Percentiles rank a stretch among this genome's conserved stretches.
Conservation (phyloP, 2,113 vertebrate genomes). For the Callospermophilus lateralis region DNA sequence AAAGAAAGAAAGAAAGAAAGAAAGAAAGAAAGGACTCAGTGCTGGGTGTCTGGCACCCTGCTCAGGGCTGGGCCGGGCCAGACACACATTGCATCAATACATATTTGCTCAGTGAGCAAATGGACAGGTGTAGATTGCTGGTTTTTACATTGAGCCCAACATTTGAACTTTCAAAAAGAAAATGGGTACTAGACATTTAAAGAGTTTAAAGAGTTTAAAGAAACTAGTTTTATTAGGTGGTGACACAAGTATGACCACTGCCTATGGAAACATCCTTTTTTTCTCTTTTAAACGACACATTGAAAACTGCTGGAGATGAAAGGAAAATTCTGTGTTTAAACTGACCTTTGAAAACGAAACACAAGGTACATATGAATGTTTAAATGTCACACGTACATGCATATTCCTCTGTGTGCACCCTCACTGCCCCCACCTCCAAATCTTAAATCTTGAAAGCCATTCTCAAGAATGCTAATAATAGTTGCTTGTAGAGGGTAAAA, state of each 20-base stretch:
- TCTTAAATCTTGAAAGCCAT: background rate
- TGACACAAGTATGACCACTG: background rate
- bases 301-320: background rate
- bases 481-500: background rate
- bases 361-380: background rate
- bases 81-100: too few species aligned
- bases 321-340: background rate
- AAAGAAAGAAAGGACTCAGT: too few species aligned
- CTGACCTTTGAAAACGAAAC: background rate
- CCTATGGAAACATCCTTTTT: background rate
- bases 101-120: too few species aligned
- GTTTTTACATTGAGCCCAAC: background rate
- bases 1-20: too few species aligned
- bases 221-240: background rate
- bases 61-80: too few species aligned
- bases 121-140: background rate
- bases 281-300: background rate
- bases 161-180: slow-evolving; percentile 44
- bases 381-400: background rate
- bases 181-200: background rate
- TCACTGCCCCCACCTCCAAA: background rate
- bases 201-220: background rate
- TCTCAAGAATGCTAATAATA: background rate
- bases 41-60: too few species aligned
- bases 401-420: background rate